Evolutionary conservation across 2,888 invertebrate species (phyloP), one percentile per base, ranked within the genome.

Genomic region (Pomacea canaliculata): DNA sequence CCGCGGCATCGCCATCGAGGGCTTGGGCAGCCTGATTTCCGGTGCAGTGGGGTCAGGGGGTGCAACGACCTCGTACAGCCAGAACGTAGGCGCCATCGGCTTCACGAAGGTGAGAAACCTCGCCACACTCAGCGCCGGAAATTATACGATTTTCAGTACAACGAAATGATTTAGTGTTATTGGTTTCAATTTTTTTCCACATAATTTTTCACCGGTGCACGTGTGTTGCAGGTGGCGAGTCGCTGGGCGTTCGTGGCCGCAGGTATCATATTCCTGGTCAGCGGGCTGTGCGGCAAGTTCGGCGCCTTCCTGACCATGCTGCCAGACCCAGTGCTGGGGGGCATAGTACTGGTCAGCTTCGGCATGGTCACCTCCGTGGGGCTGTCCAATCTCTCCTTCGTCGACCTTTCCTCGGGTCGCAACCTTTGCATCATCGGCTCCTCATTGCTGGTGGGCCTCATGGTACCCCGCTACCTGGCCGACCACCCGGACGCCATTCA

Each of bases 31-130:
- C 0, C 92, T 96, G 74, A 91, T 97, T 59, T 95, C 96, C 0
- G 97, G 96, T 0, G 92, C 96, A 7, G 94, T 96, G 93, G 97
- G 97, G 18, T 94, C 95, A 51, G 96, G 96, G 0, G 96, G 96
- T 85, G 96, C 96, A 0, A 96, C 96, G 68, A 97, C 96, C 83
- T 96, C 96, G 2, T 96, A 96, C 87, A 95, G 96, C 70, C 96
- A 96, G 89, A 97, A 97, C 90, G 96, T 97, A 56, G 96, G 96
- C 0, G 96, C 96, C 0, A 96, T 97, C 82, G 96, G 96, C 66
- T 94, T 96, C 10, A 96, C 96, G 10, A 95, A 95, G 92, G 95
- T 95, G 4, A 5, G 37, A 37, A 37, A 37, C 4, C 3, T 37
- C 37, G 3, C 37, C 37, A 37, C 37, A 37, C 37, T 23, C 23